phyloP scores from a whole-genome alignment of 2,888 invertebrate genomes.

The Tetranychus piercei region DNA sequence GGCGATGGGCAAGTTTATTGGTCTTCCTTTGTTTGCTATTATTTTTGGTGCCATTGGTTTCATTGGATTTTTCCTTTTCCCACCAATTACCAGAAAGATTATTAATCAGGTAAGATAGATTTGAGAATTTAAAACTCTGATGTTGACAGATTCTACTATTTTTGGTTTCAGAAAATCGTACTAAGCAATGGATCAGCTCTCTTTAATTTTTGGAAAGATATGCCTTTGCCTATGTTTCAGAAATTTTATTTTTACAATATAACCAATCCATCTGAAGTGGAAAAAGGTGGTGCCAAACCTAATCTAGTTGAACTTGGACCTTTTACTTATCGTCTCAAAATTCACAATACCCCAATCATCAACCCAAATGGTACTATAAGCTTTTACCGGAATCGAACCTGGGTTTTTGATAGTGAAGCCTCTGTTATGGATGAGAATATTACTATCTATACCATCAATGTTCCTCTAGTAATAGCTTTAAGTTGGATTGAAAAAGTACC shows the following conservation, averaged over 20 bases:
- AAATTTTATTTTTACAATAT: constrained; percentile 26
- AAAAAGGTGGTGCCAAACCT: constrained; percentile 21
- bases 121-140: background rate
- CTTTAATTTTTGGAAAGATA: constrained; percentile 25
- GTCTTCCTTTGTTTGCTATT: background rate
- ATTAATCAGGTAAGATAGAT: background rate
- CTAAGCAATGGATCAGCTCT: background rate
- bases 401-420: constrained; percentile 44
- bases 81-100: background rate
- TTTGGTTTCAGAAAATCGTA: background rate
- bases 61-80: background rate
- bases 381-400: constrained; percentile 53
- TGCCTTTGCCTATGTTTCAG: constrained; percentile 25
- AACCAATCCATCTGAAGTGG: constrained; percentile 24
- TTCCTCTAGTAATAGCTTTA: constrained; percentile 48
- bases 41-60: background rate
- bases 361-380: constrained; percentile 60
- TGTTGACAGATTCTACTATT: background rate
- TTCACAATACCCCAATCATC: constrained; percentile 37
- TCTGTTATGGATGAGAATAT: constrained; percentile 48
- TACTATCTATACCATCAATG: constrained; percentile 52
- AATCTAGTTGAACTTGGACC: constrained; percentile 25
- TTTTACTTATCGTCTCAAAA: constrained; percentile 44
- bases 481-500: constrained; percentile 2
- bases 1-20: no score